These are phyloP conservation scores for Alcedo atthis DNA, from an alignment of 2,797 vertebrate species.

Conservation along the genomic window DNA sequence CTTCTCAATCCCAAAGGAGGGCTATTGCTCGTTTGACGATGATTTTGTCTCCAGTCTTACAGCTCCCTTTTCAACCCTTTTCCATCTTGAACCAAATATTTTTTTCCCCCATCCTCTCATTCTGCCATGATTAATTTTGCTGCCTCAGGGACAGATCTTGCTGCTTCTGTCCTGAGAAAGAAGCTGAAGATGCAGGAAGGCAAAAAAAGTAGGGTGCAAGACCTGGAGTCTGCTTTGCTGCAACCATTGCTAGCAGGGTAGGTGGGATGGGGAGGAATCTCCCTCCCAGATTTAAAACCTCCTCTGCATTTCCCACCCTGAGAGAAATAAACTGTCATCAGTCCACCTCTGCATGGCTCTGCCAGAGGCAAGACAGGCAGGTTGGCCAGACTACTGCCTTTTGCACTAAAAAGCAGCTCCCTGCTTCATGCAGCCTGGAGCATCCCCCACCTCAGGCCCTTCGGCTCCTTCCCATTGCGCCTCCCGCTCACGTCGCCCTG, in stretches of 20 bases:
- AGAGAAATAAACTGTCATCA: not conserved
- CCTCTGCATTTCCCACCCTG: not conserved
- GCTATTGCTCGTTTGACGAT: not conserved
- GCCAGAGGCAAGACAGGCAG: not conserved
- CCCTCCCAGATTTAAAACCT: not conserved
- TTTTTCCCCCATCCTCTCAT: not conserved
- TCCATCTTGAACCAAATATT: not conserved
- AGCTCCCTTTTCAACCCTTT: not conserved
- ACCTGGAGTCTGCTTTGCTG: not conserved
- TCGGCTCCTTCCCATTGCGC: not conserved
- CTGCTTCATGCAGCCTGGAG: not conserved
- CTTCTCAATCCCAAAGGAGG: not conserved
- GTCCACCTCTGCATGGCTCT: not conserved
- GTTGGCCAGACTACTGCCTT: not conserved
- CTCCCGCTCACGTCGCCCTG: fast-evolving
- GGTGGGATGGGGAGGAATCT: not conserved
- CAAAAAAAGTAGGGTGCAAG: not conserved
- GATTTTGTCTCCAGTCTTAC: not conserved
- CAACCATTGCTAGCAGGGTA: not conserved
- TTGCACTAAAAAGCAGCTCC: not conserved
- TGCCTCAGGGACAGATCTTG: not conserved
- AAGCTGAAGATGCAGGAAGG: not conserved
- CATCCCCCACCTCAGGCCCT: not conserved
- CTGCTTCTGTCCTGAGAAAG: not conserved
- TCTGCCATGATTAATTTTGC: not conserved